Percentiles rank a stretch among this genome's conserved stretches.
phyloP scores from a whole-genome alignment of 1,140 invertebrate species.

The Trichonephila inaurata region DNA sequence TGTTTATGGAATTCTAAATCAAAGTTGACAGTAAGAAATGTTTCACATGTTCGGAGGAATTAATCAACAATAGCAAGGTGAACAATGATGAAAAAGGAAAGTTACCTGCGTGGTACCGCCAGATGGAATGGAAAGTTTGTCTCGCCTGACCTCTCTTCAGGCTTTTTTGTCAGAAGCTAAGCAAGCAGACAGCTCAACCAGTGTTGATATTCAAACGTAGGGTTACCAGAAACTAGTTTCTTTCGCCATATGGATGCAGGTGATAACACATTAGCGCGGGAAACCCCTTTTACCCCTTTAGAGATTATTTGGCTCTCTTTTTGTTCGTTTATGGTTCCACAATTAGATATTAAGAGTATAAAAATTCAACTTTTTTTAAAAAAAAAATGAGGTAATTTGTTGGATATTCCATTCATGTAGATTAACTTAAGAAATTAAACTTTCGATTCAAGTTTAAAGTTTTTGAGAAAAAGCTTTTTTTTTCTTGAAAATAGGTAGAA shows the following conservation, averaged over 20 bases:
- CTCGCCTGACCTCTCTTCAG: not conserved
- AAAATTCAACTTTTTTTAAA: no score
- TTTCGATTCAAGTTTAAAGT: no score
- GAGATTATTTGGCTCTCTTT: no score
- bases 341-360: no score
- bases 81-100: slow-evolving; percentile 9
- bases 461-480: no score
- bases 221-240: not conserved
- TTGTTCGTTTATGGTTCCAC: no score
- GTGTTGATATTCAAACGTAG: not conserved
- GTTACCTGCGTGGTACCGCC: not conserved
- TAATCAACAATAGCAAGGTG: not conserved
- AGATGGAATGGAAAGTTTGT: not conserved
- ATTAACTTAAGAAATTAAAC: no score
- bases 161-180: not conserved
- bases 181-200: not conserved
- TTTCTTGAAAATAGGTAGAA: no score
- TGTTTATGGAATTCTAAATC: not conserved
- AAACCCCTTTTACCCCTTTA: not conserved
- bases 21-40: not conserved
- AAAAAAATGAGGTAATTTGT: no score
- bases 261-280: not conserved
- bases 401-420: no score
- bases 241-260: not conserved
- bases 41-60: not conserved